Conservation (phyloP, 2,888 invertebrate genomes). For the Bibio marci region DNA sequence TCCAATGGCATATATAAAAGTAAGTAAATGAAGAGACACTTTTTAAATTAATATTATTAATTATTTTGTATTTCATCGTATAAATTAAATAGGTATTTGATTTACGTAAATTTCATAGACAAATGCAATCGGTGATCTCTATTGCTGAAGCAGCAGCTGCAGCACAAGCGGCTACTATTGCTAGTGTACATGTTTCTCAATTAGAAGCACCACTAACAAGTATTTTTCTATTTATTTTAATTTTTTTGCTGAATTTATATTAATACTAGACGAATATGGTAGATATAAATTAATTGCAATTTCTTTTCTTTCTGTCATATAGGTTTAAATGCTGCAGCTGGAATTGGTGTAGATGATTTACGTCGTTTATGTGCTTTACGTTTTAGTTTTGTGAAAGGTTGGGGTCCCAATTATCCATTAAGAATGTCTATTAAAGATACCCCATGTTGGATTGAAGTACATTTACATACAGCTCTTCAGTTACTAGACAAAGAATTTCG, state of each 20-base stretch:
- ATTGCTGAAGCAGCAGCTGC: slow-evolving; percentile 89
- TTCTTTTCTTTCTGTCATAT: slow-evolving; percentile 12
- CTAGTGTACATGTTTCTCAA: slow-evolving; percentile 73
- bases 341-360: slow-evolving; percentile 95
- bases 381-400: slow-evolving; percentile 99
- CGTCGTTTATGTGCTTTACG: slow-evolving; percentile 90
- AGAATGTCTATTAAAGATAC: slow-evolving; percentile 96
- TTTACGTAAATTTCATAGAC: slow-evolving; percentile 89
- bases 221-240: too few relatives aligned
- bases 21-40: slow-evolving; percentile 19
- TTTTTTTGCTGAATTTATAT: slow-evolving; percentile 2
- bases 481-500: slow-evolving; percentile 93
- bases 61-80: not conserved
- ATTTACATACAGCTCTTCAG: slow-evolving; percentile 88
- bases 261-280: not conserved
- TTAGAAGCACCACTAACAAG: slow-evolving; percentile 46
- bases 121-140: slow-evolving; percentile 94
- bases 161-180: slow-evolving; percentile 95
- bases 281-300: slow-evolving; percentile 9
- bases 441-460: slow-evolving; percentile 93
- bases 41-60: not conserved
- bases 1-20: slow-evolving; percentile 92
- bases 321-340: slow-evolving; percentile 85
- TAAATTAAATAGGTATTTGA: slow-evolving; percentile 73
- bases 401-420: slow-evolving; percentile 98